Percentiles rank a stretch among this genome's conserved stretches.
Evolutionary conservation across 1,140 invertebrate genomes (phyloP).

Genomic region (Trichoplusia ni): DNA sequence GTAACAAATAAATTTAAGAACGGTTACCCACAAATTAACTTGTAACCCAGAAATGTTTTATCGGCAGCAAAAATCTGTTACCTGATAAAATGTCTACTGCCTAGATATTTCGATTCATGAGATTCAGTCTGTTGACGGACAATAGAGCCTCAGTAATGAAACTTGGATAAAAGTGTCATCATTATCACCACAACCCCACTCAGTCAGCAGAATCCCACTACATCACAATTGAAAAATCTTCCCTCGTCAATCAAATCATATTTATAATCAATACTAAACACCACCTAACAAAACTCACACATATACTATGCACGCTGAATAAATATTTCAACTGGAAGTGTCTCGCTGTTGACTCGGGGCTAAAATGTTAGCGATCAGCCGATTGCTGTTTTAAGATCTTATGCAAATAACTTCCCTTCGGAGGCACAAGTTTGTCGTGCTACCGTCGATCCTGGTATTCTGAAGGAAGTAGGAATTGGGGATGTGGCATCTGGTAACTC

Average conservation of each 20-base stretch:
- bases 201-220: no score
- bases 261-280: background rate
- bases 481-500: constrained; percentile 10
- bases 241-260: background rate
- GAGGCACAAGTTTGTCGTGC: constrained; percentile 58
- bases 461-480: background rate
- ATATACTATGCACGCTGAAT: constrained; percentile 38
- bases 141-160: no score
- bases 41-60: no score
- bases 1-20: no score
- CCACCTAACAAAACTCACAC: background rate
- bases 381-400: constrained; percentile 75
- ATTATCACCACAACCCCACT: no score
- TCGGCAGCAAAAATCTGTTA: no score
- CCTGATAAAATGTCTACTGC: no score
- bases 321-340: constrained; percentile 53
- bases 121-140: no score
- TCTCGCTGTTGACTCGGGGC: constrained; percentile 57
- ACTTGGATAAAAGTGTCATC: no score
- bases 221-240: background rate
- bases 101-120: no score
- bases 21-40: no score
- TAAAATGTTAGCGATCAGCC: constrained; percentile 65
- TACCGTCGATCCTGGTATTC: constrained; percentile 41
- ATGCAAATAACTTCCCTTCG: constrained; percentile 63